phyloP scores from a whole-genome alignment of 2,888 invertebrate genomes.

The Polydrusus cervinus region DNA sequence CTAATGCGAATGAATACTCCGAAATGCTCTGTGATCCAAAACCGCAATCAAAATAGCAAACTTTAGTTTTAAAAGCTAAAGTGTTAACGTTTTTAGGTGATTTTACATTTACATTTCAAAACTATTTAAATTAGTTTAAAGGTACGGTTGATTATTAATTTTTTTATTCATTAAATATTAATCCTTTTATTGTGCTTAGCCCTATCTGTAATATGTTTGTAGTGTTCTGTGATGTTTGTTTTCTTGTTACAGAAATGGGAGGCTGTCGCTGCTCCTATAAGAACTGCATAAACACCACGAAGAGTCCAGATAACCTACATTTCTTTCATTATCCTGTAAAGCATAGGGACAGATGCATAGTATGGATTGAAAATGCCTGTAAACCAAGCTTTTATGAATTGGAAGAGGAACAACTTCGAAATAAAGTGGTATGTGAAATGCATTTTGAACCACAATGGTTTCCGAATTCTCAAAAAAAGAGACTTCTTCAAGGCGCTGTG shows the following conservation, averaged over 20 bases:
- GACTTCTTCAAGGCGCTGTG: conserved; percentile 74
- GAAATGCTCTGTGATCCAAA: no score
- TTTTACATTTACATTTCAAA: no score
- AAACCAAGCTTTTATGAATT: conserved; percentile 74
- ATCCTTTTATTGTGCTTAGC: neutral
- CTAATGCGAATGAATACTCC: no score
- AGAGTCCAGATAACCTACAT: conserved; percentile 71
- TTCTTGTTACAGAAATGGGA: conserved; percentile 71
- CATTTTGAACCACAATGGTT: conserved; percentile 75
- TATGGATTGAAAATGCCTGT: conserved; percentile 76
- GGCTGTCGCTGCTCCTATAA: conserved; percentile 77
- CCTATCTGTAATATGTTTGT: neutral
- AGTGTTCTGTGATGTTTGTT: conserved; percentile 19
- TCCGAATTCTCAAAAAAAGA: conserved; percentile 73
- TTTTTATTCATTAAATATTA: neutral
- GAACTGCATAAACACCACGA: conserved; percentile 73
- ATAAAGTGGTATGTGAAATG: conserved; percentile 77
- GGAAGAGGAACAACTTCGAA: conserved; percentile 75
- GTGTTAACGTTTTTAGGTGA: no score
- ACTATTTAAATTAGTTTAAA: no score
- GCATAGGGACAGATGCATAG: conserved; percentile 74
- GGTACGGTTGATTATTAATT: no score
- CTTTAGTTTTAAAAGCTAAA: no score
- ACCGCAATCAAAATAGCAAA: no score
- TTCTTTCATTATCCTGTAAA: conserved; percentile 79